Evolutionary conservation across 1,140 invertebrate genomes (phyloP).

Genomic region (Polypedilum pembai): DNA sequence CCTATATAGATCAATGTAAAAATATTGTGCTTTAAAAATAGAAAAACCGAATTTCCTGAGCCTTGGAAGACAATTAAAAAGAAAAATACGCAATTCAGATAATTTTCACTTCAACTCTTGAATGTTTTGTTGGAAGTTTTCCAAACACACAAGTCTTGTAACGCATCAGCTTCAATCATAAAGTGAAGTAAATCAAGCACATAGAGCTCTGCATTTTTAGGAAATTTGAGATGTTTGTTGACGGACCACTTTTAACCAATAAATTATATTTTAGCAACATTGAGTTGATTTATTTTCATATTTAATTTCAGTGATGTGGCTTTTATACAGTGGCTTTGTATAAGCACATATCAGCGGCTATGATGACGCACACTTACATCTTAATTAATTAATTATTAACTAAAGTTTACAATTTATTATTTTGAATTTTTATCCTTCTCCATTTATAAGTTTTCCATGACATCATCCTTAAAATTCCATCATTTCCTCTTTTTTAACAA

Average conservation of each 20-base stretch:
- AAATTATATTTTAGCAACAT: no score
- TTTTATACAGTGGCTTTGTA: background rate
- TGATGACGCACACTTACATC: background rate
- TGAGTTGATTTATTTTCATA: background rate
- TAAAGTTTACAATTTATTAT: background rate
- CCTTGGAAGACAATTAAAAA: background rate
- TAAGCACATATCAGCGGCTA: conserved; percentile 3
- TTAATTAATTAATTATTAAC: background rate
- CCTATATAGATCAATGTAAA: no score
- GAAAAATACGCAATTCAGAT: background rate
- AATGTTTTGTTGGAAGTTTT: background rate
- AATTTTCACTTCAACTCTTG: background rate
- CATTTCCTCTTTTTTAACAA: background rate
- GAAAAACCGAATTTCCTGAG: no score
- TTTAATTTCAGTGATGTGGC: conserved; percentile 21
- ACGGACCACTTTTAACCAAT: no score
- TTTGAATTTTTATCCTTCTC: background rate
- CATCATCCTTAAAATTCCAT: background rate
- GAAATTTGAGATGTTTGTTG: no score
- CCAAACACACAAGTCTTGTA: background rate
- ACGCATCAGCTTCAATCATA: background rate
- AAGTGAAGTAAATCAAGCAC: background rate
- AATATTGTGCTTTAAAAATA: no score
- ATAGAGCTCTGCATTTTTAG: no score
- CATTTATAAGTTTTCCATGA: background rate